Percentiles rank a stretch among this genome's conserved stretches.
These are phyloP conservation scores for Perdita meconis DNA, from an alignment of 2,888 invertebrate species.

Conservation along the genomic window DNA sequence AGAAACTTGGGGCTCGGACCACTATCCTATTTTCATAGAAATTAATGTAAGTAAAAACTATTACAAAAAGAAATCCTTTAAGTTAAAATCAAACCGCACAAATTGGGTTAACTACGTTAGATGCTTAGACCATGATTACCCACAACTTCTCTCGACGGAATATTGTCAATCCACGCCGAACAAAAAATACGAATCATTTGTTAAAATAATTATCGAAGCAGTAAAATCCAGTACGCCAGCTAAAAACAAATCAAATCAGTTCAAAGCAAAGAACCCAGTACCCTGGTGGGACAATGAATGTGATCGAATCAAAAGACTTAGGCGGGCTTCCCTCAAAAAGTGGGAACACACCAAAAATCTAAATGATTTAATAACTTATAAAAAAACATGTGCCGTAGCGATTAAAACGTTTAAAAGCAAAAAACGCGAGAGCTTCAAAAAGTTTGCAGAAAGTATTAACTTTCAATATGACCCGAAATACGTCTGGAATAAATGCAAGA, in stretches of 20 bases:
- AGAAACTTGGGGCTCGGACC: not conserved
- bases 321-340: not conserved
- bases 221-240: not conserved
- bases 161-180: too few relatives aligned
- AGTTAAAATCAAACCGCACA: too few relatives aligned
- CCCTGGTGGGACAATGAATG: constrained; percentile 2
- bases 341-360: not conserved
- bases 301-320: constrained; percentile 1
- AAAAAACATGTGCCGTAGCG: not conserved
- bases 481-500: constrained; percentile 10
- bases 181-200: too few relatives aligned
- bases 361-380: not conserved
- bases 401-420: constrained; percentile 2
- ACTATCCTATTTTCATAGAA: too few relatives aligned
- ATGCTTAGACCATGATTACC: too few relatives aligned
- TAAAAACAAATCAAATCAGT: not conserved
- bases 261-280: constrained; percentile 1
- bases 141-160: too few relatives aligned
- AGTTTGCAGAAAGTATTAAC: constrained; percentile 1
- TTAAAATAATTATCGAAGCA: not conserved
- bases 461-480: not conserved
- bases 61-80: too few relatives aligned
- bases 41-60: too few relatives aligned
- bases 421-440: not conserved
- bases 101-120: too few relatives aligned